Evolutionary conservation across 2,797 vertebrate genomes (phyloP), one percentile per base, ranked within the genome.

Genomic region (Anas capensis): DNA sequence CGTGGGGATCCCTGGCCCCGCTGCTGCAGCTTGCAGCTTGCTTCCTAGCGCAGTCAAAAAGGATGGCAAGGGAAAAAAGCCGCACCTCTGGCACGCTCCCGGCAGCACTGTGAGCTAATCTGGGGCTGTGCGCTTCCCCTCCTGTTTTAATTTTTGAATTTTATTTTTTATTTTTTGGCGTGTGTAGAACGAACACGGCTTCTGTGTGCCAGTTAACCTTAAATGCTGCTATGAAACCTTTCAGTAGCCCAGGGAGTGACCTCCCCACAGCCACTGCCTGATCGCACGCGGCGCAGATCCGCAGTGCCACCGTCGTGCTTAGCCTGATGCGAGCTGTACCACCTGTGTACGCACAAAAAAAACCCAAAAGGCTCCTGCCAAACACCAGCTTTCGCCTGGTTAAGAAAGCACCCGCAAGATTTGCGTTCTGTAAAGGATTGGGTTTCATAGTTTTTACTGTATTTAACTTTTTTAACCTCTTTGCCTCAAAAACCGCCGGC

Each of bases 181-280:
- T 62, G 31, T 76, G 33, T 96, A 82, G 76, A 57, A 93, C 91
- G 90, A 93, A 68, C 83, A 82, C 62, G 42, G 87, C 93, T 78
- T 90, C 65, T 82, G 76, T 90, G 83, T 95, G 81, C 86, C 81
- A 68, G 64, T 90, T 94, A 78, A 88, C 85, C 91, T 92, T 86
- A 87, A 96, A 73, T 95, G 97, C 97, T 97, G 96, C 97, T 98
- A 92, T 90, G 88, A 94, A 95, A 94, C 61, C 72, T 87, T 91
- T 95, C 72, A 82, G 54, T 87, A 70, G 44, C 48, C 64, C 78
- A 0, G 0, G 69, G 31, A 93, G 65, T 79, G 86, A 77, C 54
- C 73, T 78, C 46, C 86, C 3, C 11, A 40, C 6, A 12, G 90
- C 56, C 36, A 64, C 15, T 73, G 51, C 44, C 57, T 85, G 82